These are phyloP conservation scores for Andrena chrysosceles DNA, from an alignment of 2,888 invertebrate genomes.

Conservation along the genomic window DNA sequence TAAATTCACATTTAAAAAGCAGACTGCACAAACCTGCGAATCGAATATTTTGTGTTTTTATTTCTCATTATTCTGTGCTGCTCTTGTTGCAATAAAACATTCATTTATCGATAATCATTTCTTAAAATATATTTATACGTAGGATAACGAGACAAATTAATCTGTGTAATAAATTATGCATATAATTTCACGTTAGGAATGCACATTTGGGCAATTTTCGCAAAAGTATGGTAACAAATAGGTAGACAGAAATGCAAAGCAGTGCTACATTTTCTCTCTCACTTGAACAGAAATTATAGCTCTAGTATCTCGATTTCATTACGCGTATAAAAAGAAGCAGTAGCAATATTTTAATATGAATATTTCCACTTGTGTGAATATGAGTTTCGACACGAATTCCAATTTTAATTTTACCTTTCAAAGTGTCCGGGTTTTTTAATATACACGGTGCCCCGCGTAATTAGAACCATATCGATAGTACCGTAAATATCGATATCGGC, in stretches of 20 bases:
- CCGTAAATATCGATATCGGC: slow-evolving; percentile 27
- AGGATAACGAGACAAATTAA: too few species aligned
- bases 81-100: not conserved
- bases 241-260: too few species aligned
- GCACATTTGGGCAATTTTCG: too few species aligned
- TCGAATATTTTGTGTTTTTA: too few species aligned
- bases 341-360: not conserved
- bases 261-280: not conserved
- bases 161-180: too few species aligned
- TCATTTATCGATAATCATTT: not conserved
- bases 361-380: not conserved
- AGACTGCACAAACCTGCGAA: too few species aligned
- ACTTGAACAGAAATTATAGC: not conserved
- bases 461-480: not conserved
- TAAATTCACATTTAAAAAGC: too few species aligned
- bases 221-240: too few species aligned
- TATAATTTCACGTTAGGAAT: too few species aligned
- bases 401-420: not conserved
- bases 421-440: not conserved
- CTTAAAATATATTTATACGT: too few species aligned
- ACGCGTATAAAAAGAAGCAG: not conserved
- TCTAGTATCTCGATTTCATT: not conserved
- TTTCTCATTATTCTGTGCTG: too few species aligned
- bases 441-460: not conserved
- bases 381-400: not conserved